phyloP scores from a whole-genome alignment of 2,888 invertebrate genomes.

The Drosophila meridiana region DNA sequence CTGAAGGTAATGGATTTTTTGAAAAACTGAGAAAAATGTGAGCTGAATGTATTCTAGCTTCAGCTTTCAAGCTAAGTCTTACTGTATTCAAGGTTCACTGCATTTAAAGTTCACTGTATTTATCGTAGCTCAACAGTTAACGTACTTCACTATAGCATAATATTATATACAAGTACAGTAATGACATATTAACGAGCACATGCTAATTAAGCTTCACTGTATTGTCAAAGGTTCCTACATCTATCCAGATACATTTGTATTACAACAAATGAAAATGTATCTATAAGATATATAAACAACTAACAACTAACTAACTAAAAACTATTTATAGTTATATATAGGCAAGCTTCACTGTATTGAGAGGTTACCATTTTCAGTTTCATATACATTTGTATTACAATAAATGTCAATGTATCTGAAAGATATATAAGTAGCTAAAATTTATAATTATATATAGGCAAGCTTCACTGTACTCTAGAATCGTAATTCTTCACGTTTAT shows the following conservation, averaged over 20 bases:
- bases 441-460: too few relatives aligned
- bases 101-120: not conserved
- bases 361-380: not conserved
- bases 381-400: not conserved
- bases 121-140: not conserved
- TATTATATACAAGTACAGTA: not conserved
- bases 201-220: not conserved
- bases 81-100: slow-evolving; percentile 19
- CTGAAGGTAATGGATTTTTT: not conserved
- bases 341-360: not conserved
- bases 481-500: slow-evolving; percentile 35
- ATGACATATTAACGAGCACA: not conserved
- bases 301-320: too few relatives aligned
- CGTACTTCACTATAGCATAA: not conserved
- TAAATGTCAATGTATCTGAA: not conserved
- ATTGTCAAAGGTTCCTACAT: too few relatives aligned
- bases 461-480: slow-evolving; percentile 19
- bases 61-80: not conserved
- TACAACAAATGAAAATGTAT: not conserved
- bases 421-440: not conserved
- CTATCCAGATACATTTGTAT: not conserved
- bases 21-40: not conserved
- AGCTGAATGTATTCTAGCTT: not conserved
- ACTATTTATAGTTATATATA: too few relatives aligned
- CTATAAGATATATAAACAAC: not conserved